Base-by-base conservation (phyloP, 2,113 vertebrate species). In the Oreotrochilus melanogaster region DNA sequence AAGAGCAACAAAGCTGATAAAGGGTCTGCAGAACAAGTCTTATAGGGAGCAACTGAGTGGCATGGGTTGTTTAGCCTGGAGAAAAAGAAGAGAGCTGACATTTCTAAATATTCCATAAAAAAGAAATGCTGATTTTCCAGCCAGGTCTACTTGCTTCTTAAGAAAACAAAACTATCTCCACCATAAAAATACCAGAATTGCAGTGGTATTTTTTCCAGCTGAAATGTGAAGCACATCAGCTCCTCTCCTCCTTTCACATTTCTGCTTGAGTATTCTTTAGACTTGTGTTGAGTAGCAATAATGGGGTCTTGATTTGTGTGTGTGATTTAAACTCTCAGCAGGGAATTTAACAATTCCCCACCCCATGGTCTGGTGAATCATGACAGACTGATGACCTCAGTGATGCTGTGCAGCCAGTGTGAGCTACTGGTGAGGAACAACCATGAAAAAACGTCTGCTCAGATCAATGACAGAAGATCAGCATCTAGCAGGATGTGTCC, bases 321-420 rank as follows among this genome's bases (percentile, higher is more conserved):
- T 35, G 23, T 56, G 93, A 67, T 94, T 88, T 87, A 70, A 80
- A 48, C 53, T 83, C 82, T 76, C 86, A 76, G 73, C 74, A 89
- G n/a, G 72, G 31, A 70, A 50, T n/a, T 58, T 30, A 89, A 56
- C 61, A 79, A 79, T 71, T 69, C 66, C 23, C 47, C 73, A 54
- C 47, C 50, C 28, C 62, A 17, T 7, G 25, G 18, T n/a, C 74
- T 66, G 66, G 37, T 89, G 93, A 94, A 79, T 94, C 87, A 94
- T 1, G 0, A 27, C 54, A 69, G 27, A 24, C 30, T 72, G 81
- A 89, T 0, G 0, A 92, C 7, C 11, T 15, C 17, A 13, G 27
- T 2, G 64, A 33, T 61, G 56, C 19, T 1, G 0, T 10, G 3
- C 17, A 88, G 56, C 54, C 9, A 2, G 61, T 18, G 21, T 69